These are phyloP conservation scores for Hydrolagus affinis DNA, from an alignment of 2,113 vertebrate genomes.

Conservation along the genomic window DNA sequence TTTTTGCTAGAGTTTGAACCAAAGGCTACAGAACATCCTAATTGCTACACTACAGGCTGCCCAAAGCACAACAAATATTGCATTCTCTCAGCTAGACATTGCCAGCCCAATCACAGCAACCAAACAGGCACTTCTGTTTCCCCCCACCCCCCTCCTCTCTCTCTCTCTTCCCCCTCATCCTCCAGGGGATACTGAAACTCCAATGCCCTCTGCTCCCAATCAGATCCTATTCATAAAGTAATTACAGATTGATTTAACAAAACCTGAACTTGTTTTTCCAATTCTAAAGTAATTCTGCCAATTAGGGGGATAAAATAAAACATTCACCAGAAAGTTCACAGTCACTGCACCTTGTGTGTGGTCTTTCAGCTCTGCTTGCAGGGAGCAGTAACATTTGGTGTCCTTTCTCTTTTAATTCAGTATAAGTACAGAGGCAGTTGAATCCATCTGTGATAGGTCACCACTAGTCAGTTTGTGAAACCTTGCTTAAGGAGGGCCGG, in stretches of 20 bases:
- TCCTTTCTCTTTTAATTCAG: constrained; percentile 22
- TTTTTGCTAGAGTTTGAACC: constrained; percentile 2
- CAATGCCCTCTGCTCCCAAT: constrained; percentile 19
- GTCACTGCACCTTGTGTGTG: constrained; percentile 13
- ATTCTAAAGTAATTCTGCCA: constrained; percentile 30
- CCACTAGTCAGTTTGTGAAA: constrained; percentile 17
- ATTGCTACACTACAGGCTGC: not conserved
- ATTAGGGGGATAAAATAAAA: constrained; percentile 27
- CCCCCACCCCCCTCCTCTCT: not conserved
- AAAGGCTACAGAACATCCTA: not conserved
- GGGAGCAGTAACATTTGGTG: not conserved
- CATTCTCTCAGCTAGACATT: constrained; percentile 21
- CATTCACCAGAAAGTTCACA: constrained; percentile 28
- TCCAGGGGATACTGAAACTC: constrained; percentile 22
- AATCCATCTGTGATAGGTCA: constrained; percentile 31
- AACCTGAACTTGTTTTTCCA: constrained; percentile 31
- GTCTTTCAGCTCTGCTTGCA: constrained; percentile 1
- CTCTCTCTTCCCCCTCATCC: constrained; percentile 1
- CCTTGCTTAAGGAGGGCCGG: constrained; percentile 20
- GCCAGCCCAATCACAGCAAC: constrained; percentile 1
- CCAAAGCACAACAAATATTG: constrained; percentile 12
- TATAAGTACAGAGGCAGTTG: constrained; percentile 14
- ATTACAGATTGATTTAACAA: constrained; percentile 33
- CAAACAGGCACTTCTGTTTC: not conserved
- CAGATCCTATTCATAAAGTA: constrained; percentile 31